Evolutionary conservation across 2,888 invertebrate species (phyloP).

Genomic region (Megamerina dolium): DNA sequence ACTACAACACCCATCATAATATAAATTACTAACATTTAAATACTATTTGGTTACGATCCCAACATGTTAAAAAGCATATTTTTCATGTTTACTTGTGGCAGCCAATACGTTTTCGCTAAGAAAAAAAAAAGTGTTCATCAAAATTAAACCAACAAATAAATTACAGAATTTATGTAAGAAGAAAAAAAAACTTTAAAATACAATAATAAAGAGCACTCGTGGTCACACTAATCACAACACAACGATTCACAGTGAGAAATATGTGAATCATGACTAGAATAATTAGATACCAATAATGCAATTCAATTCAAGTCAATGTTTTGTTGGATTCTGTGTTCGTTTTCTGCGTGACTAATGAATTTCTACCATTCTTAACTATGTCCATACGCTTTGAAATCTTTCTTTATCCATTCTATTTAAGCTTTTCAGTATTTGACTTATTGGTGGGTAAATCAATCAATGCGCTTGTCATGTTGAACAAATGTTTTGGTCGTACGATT

Average conservation of each 20-base stretch:
- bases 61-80: too few species aligned
- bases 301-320: conserved; percentile 3
- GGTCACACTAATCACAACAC: conserved; percentile 24
- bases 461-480: conserved; percentile 17
- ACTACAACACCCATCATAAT: too few species aligned
- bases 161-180: background rate
- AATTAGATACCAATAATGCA: conserved; percentile 9
- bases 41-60: too few species aligned
- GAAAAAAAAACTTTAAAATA: conserved; percentile 5
- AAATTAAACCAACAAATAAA: background rate
- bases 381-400: background rate
- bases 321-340: conserved; percentile 8
- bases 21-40: too few species aligned
- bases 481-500: conserved; percentile 16
- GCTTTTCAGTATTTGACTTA: background rate
- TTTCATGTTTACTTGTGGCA: too few species aligned
- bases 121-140: background rate
- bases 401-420: conserved; percentile 1
- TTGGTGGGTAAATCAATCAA: conserved; percentile 16
- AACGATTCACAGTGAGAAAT: conserved; percentile 21
- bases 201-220: conserved; percentile 26
- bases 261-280: conserved; percentile 24
- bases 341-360: background rate
- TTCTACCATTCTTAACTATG: conserved; percentile 8
- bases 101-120: background rate